phyloP scores from a whole-genome alignment of 2,113 vertebrate species.

The Bettongia penicillata region DNA sequence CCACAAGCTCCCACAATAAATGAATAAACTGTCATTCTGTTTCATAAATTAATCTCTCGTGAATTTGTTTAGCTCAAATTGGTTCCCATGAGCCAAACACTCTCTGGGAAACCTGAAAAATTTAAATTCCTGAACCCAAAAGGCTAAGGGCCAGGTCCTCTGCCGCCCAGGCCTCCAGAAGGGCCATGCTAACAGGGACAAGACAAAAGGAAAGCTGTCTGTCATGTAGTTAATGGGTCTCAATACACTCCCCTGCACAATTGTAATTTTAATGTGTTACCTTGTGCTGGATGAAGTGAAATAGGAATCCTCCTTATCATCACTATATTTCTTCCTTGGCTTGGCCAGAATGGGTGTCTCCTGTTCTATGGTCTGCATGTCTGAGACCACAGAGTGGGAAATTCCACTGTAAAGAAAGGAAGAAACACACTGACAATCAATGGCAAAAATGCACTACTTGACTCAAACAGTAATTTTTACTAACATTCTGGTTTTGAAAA shows the following conservation, averaged over 20 bases:
- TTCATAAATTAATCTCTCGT: background rate
- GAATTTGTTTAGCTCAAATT: background rate
- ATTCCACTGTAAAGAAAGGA: constrained; percentile 85
- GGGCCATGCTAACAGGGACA: background rate
- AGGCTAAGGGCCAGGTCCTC: background rate
- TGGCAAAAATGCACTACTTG: background rate
- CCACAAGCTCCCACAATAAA: background rate
- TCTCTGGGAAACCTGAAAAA: background rate
- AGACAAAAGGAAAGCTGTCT: background rate
- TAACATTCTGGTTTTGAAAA: background rate
- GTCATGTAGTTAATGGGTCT: background rate
- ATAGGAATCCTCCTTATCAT: constrained; percentile 85
- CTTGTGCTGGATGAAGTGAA: constrained; percentile 85
- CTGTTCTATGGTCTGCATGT: constrained; percentile 97
- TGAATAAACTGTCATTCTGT: background rate
- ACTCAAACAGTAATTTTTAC: background rate
- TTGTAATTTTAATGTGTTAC: constrained; percentile 59
- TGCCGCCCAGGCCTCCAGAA: background rate
- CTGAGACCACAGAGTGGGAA: constrained; percentile 94
- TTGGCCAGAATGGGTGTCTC: constrained; percentile 86
- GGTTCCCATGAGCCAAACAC: background rate
- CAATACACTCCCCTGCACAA: background rate
- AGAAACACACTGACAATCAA: background rate
- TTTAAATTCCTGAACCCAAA: background rate
- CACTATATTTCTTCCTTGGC: constrained; percentile 82